A percentile compares a stretch with the other conserved stretches of the same genome.
Evolutionary conservation across 2,797 vertebrate genomes (phyloP).

Genomic region (Gymnoscopelus braueri): DNA sequence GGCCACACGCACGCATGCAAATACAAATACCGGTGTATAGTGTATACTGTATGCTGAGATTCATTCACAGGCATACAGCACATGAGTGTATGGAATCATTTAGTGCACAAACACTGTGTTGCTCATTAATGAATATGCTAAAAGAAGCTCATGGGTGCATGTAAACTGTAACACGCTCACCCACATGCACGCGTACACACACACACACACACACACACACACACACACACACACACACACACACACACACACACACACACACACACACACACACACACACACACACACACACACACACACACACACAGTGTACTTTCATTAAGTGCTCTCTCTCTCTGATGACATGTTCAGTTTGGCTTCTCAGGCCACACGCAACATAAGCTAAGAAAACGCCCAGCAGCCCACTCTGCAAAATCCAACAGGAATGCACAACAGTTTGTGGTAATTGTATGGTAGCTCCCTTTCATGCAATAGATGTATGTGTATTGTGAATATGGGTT

Average conservation of each 20-base stretch:
- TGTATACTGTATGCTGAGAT: too few species aligned
- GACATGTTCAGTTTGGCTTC: conserved; percentile 35
- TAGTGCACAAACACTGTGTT: too few species aligned
- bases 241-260: not conserved
- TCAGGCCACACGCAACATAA: conserved; percentile 39
- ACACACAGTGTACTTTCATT: not conserved
- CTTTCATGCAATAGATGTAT: too few species aligned
- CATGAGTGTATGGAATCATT: too few species aligned
- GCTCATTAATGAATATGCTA: too few species aligned
- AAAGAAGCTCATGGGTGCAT: too few species aligned
- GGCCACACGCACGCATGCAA: not conserved
- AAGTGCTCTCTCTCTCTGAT: conserved; percentile 20
- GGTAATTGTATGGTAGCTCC: too few species aligned
- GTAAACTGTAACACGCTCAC: not conserved
- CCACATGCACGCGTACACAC: conserved; percentile 4
- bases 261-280: not conserved
- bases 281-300: not conserved
- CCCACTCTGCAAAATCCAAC: conserved; percentile 15
- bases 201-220: not conserved
- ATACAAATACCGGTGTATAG: too few species aligned
- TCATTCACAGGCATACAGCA: too few species aligned
- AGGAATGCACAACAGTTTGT: not conserved
- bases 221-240: conserved; percentile 3
- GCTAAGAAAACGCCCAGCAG: conserved; percentile 41
- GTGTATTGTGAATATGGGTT: too few species aligned